Conservation (phyloP, 2,113 vertebrate species). For the Oryzias javanicus region DNA sequence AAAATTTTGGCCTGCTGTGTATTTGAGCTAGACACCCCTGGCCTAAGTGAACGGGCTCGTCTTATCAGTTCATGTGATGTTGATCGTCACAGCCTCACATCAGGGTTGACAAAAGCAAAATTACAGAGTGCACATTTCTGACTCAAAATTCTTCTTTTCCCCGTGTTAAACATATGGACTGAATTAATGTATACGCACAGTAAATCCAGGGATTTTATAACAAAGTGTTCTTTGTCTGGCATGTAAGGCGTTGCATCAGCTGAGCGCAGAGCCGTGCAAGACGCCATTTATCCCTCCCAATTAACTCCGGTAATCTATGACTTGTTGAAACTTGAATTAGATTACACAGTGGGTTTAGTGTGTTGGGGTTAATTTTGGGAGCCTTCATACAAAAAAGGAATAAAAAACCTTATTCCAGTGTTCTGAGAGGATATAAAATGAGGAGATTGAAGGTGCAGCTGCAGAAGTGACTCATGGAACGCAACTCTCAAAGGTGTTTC, state of each 20-base stretch:
- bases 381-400: conserved; percentile 12
- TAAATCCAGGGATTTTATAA: conserved; percentile 55
- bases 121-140: background rate
- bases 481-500: conserved; percentile 10
- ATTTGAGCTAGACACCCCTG: too few species aligned
- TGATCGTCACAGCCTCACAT: conserved; percentile 10
- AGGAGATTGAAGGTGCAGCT: background rate
- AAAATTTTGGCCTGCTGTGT: too few species aligned
- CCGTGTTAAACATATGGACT: conserved; percentile 46
- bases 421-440: background rate
- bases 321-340: conserved; percentile 56
- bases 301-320: conserved; percentile 52
- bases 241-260: conserved; percentile 34
- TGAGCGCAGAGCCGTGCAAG: conserved; percentile 29
- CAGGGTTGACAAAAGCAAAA: conserved; percentile 4
- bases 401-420: conserved; percentile 43
- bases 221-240: conserved; percentile 59
- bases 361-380: conserved; percentile 42
- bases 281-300: conserved; percentile 49
- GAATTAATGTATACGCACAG: conserved; percentile 40
- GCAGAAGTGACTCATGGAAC: conserved; percentile 24
- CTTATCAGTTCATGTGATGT: background rate
- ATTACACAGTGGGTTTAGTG: conserved; percentile 44
- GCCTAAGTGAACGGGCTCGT: background rate
- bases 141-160: conserved; percentile 15